A percentile compares a stretch with the other conserved stretches of the same genome.
These are phyloP conservation scores for Sinonovacula constricta DNA, from an alignment of 1,140 invertebrate species.

Conservation along the genomic window DNA sequence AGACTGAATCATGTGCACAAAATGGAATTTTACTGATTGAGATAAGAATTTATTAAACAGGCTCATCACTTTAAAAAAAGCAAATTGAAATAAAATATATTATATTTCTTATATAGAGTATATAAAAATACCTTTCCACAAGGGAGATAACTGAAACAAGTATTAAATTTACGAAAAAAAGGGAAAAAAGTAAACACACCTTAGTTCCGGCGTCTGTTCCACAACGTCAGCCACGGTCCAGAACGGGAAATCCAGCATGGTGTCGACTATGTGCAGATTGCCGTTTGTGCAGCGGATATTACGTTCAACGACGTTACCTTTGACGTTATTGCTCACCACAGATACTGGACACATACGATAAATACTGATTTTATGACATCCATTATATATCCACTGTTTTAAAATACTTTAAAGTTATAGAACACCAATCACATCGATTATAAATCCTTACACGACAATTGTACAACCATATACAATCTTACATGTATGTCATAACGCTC, in stretches of 20 bases:
- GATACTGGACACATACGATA: conserved; percentile 56
- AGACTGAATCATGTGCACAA: no score
- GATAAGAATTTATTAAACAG: not conserved
- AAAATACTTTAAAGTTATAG: no score
- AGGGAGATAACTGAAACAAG: not conserved
- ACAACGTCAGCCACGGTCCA: conserved; percentile 64
- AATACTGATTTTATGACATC: no score
- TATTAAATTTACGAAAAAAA: not conserved
- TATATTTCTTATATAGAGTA: no score
- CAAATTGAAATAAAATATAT: not conserved
- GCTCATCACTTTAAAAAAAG: not conserved
- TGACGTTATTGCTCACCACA: conserved; percentile 68
- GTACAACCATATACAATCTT: no score
- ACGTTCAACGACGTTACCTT: conserved; percentile 76
- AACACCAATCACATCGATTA: no score
- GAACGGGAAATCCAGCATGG: conserved; percentile 77
- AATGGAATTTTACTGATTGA: no score
- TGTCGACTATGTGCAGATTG: conserved; percentile 82
- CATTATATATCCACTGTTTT: no score
- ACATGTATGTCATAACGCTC: no score
- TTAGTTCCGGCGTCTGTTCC: conserved; percentile 37
- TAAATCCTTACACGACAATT: no score
- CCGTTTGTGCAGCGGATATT: conserved; percentile 82
- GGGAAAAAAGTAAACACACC: not conserved
- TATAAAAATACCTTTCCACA: no score